These are phyloP conservation scores for Agrotis segetum DNA, from an alignment of 2,888 invertebrate species.

Conservation along the genomic window DNA sequence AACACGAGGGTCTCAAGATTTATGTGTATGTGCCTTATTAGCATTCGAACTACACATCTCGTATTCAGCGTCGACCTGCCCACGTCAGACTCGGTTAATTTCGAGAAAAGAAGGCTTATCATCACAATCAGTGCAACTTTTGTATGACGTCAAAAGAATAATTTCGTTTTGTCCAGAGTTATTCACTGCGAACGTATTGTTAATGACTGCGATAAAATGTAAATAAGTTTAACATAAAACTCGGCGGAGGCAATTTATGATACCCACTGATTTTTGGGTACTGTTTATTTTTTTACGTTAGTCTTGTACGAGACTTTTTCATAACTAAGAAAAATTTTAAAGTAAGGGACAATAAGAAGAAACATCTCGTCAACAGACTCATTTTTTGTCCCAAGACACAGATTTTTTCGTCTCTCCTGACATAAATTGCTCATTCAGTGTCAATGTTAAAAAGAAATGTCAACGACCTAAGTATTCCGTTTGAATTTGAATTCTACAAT, in stretches of 20 bases:
- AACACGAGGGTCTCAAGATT: slow-evolving; percentile 33
- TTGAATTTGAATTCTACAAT: slow-evolving; percentile 9
- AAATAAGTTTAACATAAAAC: slow-evolving; percentile 49
- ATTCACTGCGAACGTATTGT: slow-evolving; percentile 41
- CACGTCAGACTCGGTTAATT: slow-evolving; percentile 23
- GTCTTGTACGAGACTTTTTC: slow-evolving; percentile 1
- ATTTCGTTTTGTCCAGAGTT: slow-evolving; percentile 43
- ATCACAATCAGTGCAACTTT: slow-evolving; percentile 37
- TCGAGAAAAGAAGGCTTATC: slow-evolving; percentile 27
- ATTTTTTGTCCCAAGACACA: neutral
- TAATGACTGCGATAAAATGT: slow-evolving; percentile 51
- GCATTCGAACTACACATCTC: slow-evolving; percentile 23
- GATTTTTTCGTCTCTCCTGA: neutral
- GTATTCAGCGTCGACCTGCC: slow-evolving; percentile 24
- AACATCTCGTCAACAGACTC: neutral
- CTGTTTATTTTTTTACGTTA: slow-evolving; percentile 24
- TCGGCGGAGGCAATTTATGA: slow-evolving; percentile 12
- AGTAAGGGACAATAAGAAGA: neutral
- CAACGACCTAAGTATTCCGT: neutral
- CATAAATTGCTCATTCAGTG: neutral
- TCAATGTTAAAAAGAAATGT: slow-evolving; percentile 9
- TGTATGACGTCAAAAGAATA: slow-evolving; percentile 54
- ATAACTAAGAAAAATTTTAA: slow-evolving; percentile 3
- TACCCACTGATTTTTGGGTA: slow-evolving; percentile 25
- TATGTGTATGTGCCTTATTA: slow-evolving; percentile 22